Evolutionary conservation across 35 echinoderm and acorn worm genomes (phyloP), one percentile per base, ranked within the genome.

Genomic region (Nesometra sesokonis): DNA sequence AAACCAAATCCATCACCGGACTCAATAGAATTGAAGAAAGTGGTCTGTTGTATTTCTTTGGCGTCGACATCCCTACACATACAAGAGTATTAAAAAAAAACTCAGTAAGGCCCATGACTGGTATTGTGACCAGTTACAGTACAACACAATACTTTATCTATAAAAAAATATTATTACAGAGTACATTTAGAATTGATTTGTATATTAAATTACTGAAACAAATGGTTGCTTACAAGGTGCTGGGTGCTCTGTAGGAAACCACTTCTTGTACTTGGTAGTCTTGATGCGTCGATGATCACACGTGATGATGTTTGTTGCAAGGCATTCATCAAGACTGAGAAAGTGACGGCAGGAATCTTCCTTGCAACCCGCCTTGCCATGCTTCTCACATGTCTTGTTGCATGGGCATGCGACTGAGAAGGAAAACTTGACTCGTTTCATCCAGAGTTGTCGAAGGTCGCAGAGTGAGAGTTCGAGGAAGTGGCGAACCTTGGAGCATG

Each of bases 191-290:
- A n/a, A n/a, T n/a, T n/a, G n/a, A n/a, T n/a, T n/a, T n/a, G n/a
- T 43, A 15, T 43, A 43, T 43, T 43, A 43, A 15, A 7, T 15
- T 15, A 43, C 5, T 43, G 39, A 15, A 47, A 77, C 76, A 3
- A 76, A 77, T 57, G 0, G 21, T 34, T 35, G 4, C 82, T 79
- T 84, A 93, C 91, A 86, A 84, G 81, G 31, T 35, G 86, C 43
- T 78, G 91, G 81, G 47, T 93, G 85, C 46, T 88, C 86, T 13
- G 88, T 77, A 13, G 92, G 92, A 84, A 93, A 93, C 92, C 92
- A 93, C 84, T 90, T 93, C 78, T 87, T 85, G 85, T 87, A 93
- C 33, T 84, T 52, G 36, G 85, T 90, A 34, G 92, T 93, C 36
- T 86, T 52, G 37, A 93, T 82, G 29, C 88, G 88, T 52, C 92